phyloP scores from a whole-genome alignment of 2,797 vertebrate genomes.

The Propithecus deckenii region DNA sequence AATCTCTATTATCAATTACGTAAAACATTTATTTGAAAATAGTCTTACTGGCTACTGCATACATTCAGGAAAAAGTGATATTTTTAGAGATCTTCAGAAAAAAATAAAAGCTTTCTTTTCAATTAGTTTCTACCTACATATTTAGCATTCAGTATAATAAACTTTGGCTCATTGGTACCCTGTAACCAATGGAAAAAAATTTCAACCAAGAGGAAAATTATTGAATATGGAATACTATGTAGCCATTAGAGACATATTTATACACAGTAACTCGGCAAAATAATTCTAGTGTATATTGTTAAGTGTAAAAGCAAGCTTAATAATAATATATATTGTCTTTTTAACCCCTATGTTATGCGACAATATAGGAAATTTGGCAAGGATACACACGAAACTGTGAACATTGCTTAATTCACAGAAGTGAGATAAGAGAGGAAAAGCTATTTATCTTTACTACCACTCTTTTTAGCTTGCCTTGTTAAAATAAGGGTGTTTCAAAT shows the following conservation, averaged over 20 bases:
- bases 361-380: background rate
- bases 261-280: background rate
- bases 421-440: background rate
- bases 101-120: slow-evolving; percentile 24
- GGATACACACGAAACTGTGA: background rate
- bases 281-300: background rate
- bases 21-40: background rate
- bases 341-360: background rate
- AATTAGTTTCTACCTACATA: background rate
- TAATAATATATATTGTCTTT: background rate
- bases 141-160: background rate
- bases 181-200: background rate
- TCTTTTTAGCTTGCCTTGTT: background rate
- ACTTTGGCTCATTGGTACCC: background rate
- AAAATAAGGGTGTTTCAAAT: background rate
- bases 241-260: background rate
- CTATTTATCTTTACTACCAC: background rate
- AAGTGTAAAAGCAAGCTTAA: background rate
- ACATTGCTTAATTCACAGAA: background rate
- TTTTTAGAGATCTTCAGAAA: background rate
- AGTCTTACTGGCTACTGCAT: background rate
- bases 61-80: background rate
- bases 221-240: background rate
- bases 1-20: background rate
- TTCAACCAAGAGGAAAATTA: background rate